Base-by-base conservation (phyloP, 1,140 invertebrate species). In the Zaprionus ghesquierei region DNA sequence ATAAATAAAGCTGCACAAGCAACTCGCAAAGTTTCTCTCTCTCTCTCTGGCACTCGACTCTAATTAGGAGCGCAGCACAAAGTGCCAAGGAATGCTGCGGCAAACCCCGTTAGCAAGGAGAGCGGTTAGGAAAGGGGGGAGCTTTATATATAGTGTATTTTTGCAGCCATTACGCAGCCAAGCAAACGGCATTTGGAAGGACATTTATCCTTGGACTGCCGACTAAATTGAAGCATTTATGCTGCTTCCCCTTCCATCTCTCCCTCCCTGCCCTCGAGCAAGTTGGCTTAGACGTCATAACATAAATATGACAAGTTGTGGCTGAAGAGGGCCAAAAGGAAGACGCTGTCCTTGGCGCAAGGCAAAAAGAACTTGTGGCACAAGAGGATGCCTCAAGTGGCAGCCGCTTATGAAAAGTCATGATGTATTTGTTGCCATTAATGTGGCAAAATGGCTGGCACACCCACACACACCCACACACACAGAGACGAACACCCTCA, bases 351-450 rank as follows among this genome's bases (percentile, higher is more conserved):
- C 77, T 69, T 70, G 76, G 75, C 68, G 38, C 61, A n/a, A n/a
- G n/a, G n/a, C n/a, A n/a, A n/a, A n/a, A n/a, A n/a, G n/a, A n/a
- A n/a, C n/a, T n/a, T n/a, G n/a, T n/a, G n/a, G n/a, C n/a, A n/a
- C n/a, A n/a, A n/a, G 63, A 60, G 41, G 50, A 31, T n/a, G 63
- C 54, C 62, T 77, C 79, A 89, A 87, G 82, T 82, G 82, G 84
- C 69, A 74, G 79, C 53, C 71, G 76, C 82, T 87, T 87, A 82
- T 84, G 84, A 82, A 74, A 87, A 87, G 79, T 89, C 84, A 87
- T 87, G 82, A 87, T 82, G 82, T 89, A 87, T 87, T 87, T 89
- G 82, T 73, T 76, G 69, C 79, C 73, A 87, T 87, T 89, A 87
- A 82, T 82, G 84, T 87, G 79, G 76, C 79, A 89, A 87, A 82